Evolutionary conservation across 92 coral and sea anemone species (phyloP), one percentile per base, ranked within the genome.

Genomic region (Pocillopora meandrina): DNA sequence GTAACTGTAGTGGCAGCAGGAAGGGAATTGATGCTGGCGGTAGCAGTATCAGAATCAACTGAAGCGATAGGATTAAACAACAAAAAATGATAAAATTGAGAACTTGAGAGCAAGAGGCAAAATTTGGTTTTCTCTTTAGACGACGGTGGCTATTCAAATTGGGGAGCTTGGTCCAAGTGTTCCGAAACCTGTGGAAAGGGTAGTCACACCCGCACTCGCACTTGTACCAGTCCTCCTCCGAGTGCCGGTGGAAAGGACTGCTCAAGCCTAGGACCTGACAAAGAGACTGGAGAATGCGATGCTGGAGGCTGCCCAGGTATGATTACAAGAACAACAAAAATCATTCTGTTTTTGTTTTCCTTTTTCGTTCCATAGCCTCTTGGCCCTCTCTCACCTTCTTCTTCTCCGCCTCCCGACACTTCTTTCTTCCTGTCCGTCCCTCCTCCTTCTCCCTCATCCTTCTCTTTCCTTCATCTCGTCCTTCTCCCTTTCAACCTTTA

Each of bases 141-240:
- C 11, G 78, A 79, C 15, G 83, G 83, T 2, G 83, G 83, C 15
- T 79, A 79, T 66, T 20, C 72, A 13, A 14, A 20, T 2, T 79
- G 83, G 83, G 21, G 49, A 2, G 0, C 61, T 65, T 79, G 83
- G 83, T 14, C 31, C 9, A 9, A 49, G 23, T 79, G 83, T 26
- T 64, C 63, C 10, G 55, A 31, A 20, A 20, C 72, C 52, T 79
- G 83, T 66, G 83, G 73, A 47, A 31, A 15, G 47, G 83, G 83
- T 13, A 23, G 57, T 36, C 56, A 16, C 20, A 60, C 56, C 12
- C 82, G 82, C 16, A 78, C 17, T 9, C 72, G 82, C 5, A 33
- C 71, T 62, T 78, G 82, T 15, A 79, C 83, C 12, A 79, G 21
- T 49, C 83, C 72, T 31, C 61, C 74, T 13, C 82, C 82, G 10